phyloP scores from a whole-genome alignment of 2,797 vertebrate genomes.

The Lindbergichthys nudifrons region DNA sequence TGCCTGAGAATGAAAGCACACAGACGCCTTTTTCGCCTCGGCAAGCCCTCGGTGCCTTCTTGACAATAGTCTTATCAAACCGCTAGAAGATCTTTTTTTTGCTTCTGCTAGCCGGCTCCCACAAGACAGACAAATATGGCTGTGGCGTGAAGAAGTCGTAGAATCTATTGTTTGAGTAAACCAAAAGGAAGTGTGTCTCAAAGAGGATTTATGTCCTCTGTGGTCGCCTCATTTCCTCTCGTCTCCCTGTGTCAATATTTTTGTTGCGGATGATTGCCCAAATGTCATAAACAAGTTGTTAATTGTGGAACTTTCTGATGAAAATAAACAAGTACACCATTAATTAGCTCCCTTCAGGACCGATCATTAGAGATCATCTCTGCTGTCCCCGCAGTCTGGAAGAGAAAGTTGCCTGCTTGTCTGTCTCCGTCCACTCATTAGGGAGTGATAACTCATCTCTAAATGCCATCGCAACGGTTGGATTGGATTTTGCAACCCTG shows the following conservation, averaged over 20 bases:
- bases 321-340: constrained; percentile 71
- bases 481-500: constrained; percentile 39
- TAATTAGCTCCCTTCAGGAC: constrained; percentile 61
- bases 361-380: constrained; percentile 60
- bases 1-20: constrained; percentile 52
- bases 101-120: constrained; percentile 52
- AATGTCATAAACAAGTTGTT: constrained; percentile 72
- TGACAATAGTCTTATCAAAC: constrained; percentile 66
- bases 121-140: constrained; percentile 61
- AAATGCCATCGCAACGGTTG: constrained; percentile 33
- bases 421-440: constrained; percentile 69
- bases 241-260: constrained; percentile 66
- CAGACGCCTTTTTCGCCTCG: constrained; percentile 33
- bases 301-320: constrained; percentile 54
- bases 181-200: constrained; percentile 66
- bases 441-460: constrained; percentile 66
- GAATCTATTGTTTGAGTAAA: constrained; percentile 71
- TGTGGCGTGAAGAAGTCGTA: constrained; percentile 48
- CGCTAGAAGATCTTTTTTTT: constrained; percentile 18
- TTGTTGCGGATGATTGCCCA: constrained; percentile 41
- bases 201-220: constrained; percentile 70
- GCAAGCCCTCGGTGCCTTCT: constrained; percentile 12
- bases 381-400: constrained; percentile 50
- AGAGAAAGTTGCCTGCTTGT: constrained; percentile 67
- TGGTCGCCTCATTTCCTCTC: constrained; percentile 67